A percentile compares a stretch with the other conserved stretches of the same genome.
These are phyloP conservation scores for Labeo catla DNA, from an alignment of 2,113 vertebrate species.

Conservation along the genomic window DNA sequence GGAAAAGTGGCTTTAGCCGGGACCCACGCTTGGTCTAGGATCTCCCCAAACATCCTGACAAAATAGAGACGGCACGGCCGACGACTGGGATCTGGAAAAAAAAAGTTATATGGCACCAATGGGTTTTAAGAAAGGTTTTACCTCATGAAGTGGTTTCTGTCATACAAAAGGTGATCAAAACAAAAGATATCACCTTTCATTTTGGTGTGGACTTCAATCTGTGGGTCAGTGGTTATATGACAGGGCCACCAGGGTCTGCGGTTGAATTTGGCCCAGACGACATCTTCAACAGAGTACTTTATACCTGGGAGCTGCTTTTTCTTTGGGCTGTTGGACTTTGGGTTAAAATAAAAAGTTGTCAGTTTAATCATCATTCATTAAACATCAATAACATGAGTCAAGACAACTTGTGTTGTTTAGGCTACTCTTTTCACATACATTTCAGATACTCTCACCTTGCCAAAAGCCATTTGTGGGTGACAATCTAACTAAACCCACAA, in stretches of 20 bases:
- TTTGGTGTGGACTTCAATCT: constrained; percentile 85
- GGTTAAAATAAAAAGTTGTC: constrained; percentile 38
- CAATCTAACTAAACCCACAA: not conserved
- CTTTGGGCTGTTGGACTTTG: constrained; percentile 84
- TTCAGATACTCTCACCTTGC: not conserved
- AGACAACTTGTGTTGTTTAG: not conserved
- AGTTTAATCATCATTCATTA: not conserved
- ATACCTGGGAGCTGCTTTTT: constrained; percentile 83
- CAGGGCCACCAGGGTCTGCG: constrained; percentile 98
- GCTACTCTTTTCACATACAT: not conserved
- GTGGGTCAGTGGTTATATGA: constrained; percentile 84
- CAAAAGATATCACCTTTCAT: constrained; percentile 87
- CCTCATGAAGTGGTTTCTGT: not conserved
- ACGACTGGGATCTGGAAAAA: constrained; percentile 77
- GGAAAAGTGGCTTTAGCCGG: constrained; percentile 85
- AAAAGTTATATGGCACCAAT: not conserved
- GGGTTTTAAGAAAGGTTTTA: not conserved
- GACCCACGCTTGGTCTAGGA: constrained; percentile 90
- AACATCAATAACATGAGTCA: not conserved
- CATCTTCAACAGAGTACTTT: constrained; percentile 87
- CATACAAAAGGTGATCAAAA: not conserved
- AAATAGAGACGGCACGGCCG: constrained; percentile 91
- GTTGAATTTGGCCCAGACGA: constrained; percentile 98
- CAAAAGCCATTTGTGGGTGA: not conserved
- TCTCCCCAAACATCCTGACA: constrained; percentile 88